Evolutionary conservation across 2,888 invertebrate species (phyloP).

Genomic region (Lordiphosa fenestrarum): DNA sequence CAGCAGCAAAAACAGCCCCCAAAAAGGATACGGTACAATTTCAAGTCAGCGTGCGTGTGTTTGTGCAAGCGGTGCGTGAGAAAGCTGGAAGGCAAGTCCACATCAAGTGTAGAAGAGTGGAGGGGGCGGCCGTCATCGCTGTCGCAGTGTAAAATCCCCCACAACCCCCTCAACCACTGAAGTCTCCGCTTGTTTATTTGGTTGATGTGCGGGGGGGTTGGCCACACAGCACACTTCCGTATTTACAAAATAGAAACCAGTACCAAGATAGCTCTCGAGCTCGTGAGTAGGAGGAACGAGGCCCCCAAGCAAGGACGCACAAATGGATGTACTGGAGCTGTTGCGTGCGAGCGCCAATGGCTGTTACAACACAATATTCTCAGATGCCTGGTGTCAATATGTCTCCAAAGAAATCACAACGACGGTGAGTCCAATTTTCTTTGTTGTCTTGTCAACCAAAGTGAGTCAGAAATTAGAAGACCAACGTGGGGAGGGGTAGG

Average conservation of each 20-base stretch:
- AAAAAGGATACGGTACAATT: constrained; percentile 2
- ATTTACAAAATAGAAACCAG: constrained; percentile 23
- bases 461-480: constrained; percentile 15
- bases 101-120: constrained; percentile 2
- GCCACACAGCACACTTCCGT: constrained; percentile 21
- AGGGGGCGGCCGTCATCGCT: constrained; percentile 2
- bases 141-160: constrained; percentile 1
- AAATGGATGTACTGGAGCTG: constrained; percentile 62
- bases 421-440: constrained; percentile 80
- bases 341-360: constrained; percentile 66
- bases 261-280: background rate
- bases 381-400: constrained; percentile 81
- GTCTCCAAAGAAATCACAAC: constrained; percentile 82
- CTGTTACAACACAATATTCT: constrained; percentile 65
- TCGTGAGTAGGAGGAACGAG: background rate
- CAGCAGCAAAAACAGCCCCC: too few relatives aligned
- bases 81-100: constrained; percentile 2
- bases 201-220: constrained; percentile 8
- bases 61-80: constrained; percentile 1
- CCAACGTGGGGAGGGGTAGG: too few relatives aligned
- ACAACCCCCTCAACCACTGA: background rate
- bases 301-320: background rate
- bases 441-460: background rate
- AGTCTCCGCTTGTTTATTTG: constrained; percentile 9
- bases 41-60: background rate